A percentile compares a stretch with the other conserved stretches of the same genome.
Evolutionary conservation across 2,113 vertebrate genomes (phyloP).

Genomic region (Phaetusa simplex): DNA sequence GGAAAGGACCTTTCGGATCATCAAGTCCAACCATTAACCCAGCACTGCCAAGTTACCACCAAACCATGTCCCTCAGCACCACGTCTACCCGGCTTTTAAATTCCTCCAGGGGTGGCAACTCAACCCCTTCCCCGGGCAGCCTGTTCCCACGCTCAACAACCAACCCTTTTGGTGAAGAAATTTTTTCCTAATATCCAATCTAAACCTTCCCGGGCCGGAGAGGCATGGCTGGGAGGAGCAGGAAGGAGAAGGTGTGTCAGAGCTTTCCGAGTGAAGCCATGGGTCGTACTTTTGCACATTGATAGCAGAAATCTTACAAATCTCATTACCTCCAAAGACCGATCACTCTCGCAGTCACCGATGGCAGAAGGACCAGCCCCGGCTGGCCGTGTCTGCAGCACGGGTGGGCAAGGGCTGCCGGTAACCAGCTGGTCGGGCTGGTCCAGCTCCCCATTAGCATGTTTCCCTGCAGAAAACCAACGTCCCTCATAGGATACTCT

Average conservation of each 20-base stretch:
- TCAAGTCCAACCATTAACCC: neutral
- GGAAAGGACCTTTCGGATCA: neutral
- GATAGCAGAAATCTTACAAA: neutral
- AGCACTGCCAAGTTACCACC: neutral
- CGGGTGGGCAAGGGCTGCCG: neutral
- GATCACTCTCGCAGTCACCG: rapidly evolving
- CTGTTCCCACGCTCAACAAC: neutral
- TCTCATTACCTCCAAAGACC: neutral
- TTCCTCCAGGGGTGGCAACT: neutral
- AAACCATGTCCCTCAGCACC: neutral
- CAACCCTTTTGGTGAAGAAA: neutral
- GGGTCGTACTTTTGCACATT: rapidly evolving
- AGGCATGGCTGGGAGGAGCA: neutral
- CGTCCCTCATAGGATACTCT: neutral
- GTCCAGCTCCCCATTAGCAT: rapidly evolving
- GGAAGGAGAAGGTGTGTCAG: neutral
- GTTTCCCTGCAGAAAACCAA: neutral
- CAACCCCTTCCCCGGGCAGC: neutral
- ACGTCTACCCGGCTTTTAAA: neutral
- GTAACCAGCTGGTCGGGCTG: neutral
- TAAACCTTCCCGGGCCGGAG: neutral
- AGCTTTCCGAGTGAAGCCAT: neutral
- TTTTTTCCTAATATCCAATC: neutral
- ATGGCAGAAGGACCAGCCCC: neutral
- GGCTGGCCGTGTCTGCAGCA: rapidly evolving